A percentile compares a stretch with the other conserved stretches of the same genome.
Conservation (phyloP, 2,888 invertebrate species). For the Bruchidius siliquastri region DNA sequence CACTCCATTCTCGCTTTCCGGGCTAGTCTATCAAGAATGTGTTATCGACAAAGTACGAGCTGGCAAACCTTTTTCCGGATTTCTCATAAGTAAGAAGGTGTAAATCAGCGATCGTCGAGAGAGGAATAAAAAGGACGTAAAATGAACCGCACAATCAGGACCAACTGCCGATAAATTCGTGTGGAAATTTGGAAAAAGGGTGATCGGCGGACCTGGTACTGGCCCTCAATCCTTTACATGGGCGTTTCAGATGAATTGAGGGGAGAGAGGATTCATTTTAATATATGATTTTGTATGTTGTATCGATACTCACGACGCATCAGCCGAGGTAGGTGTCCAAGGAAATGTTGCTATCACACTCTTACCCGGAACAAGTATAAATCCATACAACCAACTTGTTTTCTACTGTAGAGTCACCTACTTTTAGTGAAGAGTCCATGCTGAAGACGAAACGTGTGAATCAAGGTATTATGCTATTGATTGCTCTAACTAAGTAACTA, state of each 20-base stretch:
- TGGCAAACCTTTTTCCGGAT: background rate
- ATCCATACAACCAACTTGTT: too few species aligned
- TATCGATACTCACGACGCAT: too few species aligned
- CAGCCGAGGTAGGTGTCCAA: too few species aligned
- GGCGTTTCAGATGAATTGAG: background rate
- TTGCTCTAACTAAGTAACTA: too few species aligned
- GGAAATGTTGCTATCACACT: too few species aligned
- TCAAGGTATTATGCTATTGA: too few species aligned
- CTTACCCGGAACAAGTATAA: too few species aligned
- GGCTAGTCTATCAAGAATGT: background rate
- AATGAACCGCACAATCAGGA: conserved; percentile 15
- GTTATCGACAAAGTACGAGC: background rate
- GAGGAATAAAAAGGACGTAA: conserved; percentile 11
- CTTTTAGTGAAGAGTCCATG: too few species aligned
- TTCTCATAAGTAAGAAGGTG: background rate
- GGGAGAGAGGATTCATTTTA: too few species aligned
- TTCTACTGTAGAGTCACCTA: too few species aligned
- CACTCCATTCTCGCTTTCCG: background rate
- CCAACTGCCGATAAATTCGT: conserved; percentile 17
- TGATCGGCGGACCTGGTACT: background rate
- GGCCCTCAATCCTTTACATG: background rate
- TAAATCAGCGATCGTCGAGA: background rate
- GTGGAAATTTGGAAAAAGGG: conserved; percentile 8
- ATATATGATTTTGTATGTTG: too few species aligned
- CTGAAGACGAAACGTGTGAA: too few species aligned